These are phyloP conservation scores for Palythoa heliodiscus DNA, from an alignment of 92 coral and sea anemone genomes.

Conservation along the genomic window DNA sequence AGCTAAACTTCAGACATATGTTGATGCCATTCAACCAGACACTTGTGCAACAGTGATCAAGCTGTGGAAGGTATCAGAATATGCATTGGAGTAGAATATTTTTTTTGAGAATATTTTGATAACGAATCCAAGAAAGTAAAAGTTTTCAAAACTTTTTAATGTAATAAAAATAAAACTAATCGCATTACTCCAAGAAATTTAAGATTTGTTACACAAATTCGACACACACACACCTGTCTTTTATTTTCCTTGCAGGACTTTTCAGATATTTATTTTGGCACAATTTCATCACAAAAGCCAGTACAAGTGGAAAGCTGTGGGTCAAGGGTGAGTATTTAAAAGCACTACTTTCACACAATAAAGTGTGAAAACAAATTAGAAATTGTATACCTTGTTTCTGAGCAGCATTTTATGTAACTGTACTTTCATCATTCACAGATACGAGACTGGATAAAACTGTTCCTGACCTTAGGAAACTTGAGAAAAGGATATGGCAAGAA, in stretches of 20 bases:
- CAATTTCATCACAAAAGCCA: constrained; percentile 51
- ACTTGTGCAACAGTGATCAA: constrained; percentile 41
- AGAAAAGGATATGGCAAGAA: constrained; percentile 63
- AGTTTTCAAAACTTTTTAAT: background rate
- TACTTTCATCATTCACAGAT: constrained; percentile 52
- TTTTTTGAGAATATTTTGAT: background rate
- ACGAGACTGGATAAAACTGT: constrained; percentile 54
- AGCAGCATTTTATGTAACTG: background rate
- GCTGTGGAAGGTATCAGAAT: constrained; percentile 56
- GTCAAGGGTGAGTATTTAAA: constrained; percentile 42
- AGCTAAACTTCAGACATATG: constrained; percentile 22
- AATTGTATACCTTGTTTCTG: background rate
- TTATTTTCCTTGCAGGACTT: constrained; percentile 53
- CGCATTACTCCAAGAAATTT: background rate
- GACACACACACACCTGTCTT: background rate
- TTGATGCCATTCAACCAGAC: constrained; percentile 54
- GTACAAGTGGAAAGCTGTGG: constrained; percentile 36
- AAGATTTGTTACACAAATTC: background rate
- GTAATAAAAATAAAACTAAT: background rate
- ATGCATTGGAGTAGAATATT: background rate
- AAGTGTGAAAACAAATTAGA: background rate
- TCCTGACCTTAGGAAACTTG: constrained; percentile 51
- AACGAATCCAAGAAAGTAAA: background rate
- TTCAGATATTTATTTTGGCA: constrained; percentile 52
- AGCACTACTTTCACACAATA: background rate